A percentile compares a stretch with the other conserved stretches of the same genome.
Conservation (phyloP, 2,888 invertebrate genomes). For the Notodonta ziczac region DNA sequence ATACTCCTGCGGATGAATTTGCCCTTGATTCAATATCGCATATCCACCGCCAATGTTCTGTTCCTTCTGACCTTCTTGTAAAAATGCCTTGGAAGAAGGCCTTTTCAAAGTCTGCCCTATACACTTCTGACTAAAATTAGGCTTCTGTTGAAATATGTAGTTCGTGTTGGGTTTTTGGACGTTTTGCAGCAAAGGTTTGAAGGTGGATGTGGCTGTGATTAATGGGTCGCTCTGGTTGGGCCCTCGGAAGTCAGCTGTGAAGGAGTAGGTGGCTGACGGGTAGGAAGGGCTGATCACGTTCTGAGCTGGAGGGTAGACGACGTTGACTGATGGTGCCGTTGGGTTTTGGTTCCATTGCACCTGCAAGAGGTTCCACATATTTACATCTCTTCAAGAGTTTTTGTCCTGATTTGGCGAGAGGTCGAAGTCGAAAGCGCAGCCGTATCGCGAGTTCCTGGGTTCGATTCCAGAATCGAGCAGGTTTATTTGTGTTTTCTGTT, state of each 20-base stretch:
- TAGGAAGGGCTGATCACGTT: slow-evolving; percentile 88
- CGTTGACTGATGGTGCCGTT: slow-evolving; percentile 85
- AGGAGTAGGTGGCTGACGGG: slow-evolving; percentile 91
- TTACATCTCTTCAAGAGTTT: too few relatives aligned
- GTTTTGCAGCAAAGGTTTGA: slow-evolving; percentile 82
- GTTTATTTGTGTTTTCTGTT: too few relatives aligned
- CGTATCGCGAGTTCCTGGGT: too few relatives aligned
- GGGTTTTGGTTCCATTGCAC: slow-evolving; percentile 91
- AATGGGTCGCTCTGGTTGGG: slow-evolving; percentile 85
- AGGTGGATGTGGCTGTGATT: slow-evolving; percentile 81
- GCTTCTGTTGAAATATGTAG: slow-evolving; percentile 74
- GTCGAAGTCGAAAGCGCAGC: too few relatives aligned
- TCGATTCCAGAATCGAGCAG: too few relatives aligned
- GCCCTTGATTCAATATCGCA: slow-evolving; percentile 64
- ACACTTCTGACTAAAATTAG: slow-evolving; percentile 60
- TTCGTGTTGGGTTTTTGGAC: slow-evolving; percentile 69
- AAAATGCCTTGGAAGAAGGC: slow-evolving; percentile 69
- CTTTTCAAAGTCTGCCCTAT: slow-evolving; percentile 65
- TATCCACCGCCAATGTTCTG: slow-evolving; percentile 64
- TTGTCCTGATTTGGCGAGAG: too few relatives aligned
- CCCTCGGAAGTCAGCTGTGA: slow-evolving; percentile 92
- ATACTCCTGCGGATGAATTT: slow-evolving; percentile 72
- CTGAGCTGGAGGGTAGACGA: slow-evolving; percentile 86
- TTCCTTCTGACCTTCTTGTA: slow-evolving; percentile 67
- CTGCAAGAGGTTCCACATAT: slow-evolving; percentile 49